Evolutionary conservation across 2,888 invertebrate genomes (phyloP), one percentile per base, ranked within the genome.

Genomic region (Tanypteryx hageni): DNA sequence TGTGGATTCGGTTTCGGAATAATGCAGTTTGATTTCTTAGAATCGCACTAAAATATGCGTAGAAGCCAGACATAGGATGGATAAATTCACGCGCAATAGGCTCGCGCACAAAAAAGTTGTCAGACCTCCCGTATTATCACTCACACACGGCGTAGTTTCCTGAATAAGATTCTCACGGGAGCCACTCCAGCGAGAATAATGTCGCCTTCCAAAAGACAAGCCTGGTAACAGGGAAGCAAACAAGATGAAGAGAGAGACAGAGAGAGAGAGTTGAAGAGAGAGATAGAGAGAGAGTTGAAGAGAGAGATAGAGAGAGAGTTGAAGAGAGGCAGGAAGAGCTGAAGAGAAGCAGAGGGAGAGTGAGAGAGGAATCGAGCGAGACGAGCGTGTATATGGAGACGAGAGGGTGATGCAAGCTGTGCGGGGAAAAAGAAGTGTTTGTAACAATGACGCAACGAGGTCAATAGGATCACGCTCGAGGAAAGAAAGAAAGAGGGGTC

Each of bases 171-270:
- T n/a, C 68, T 68, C 68, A 68, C 9, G 11, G 68, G 68, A 22
- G 68, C 68, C 68, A 68, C 68, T 68, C 68, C 68, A 76, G 27
- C 76, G 76, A 76, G 27, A 27, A 76, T 76, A 76, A 76, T 76
- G 76, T 76, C 76, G 76, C 22, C 76, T 76, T 76, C 9, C n/a
- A 68, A 68, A 68, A 68, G 68, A 68, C 68, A 68, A 76, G 76
- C 76, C 22, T 27, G 76, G 76, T 76, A 76, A 76, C 76, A 76
- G 76, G 68, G 68, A 18, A 68, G 68, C 68, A 68, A 68, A 68
- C 68, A 68, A 22, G 76, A 18, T 13, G 56, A n/a, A 57, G 84
- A n/a, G 31, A 44, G 31, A 84, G 56, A 44, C n/a, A 68, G 9
- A 68, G 68, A 10, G 16, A 68, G 16, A 14, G 68, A 13, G 68